Evolutionary conservation across 2,797 vertebrate species (phyloP).

Genomic region (Fringilla coelebs): DNA sequence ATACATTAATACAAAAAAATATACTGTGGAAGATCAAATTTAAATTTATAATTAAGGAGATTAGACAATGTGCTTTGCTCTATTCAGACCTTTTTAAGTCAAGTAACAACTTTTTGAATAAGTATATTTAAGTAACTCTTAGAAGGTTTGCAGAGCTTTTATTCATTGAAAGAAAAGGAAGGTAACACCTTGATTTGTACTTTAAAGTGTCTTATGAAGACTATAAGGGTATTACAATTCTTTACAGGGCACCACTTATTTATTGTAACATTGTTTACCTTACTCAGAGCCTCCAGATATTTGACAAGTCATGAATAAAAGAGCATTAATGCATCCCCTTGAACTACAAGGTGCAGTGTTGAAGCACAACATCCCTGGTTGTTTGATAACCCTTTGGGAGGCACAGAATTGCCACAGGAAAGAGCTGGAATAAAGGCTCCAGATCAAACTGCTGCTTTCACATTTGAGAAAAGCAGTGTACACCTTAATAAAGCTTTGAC

Average conservation of each 20-base stretch:
- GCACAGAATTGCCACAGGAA: background rate
- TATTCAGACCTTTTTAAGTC: background rate
- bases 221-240: background rate
- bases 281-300: background rate
- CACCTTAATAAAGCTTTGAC: background rate
- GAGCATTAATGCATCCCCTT: background rate
- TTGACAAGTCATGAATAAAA: background rate
- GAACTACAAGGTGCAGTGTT: background rate
- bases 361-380: background rate
- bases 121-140: background rate
- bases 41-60: background rate
- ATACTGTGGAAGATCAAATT: background rate
- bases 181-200: background rate
- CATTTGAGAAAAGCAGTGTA: background rate
- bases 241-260: background rate
- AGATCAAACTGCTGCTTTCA: background rate
- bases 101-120: background rate
- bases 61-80: background rate
- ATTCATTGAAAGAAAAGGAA: background rate
- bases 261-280: background rate
- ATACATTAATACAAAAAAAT: background rate
- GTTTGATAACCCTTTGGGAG: background rate
- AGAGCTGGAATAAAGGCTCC: background rate
- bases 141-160: background rate
- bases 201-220: background rate